Evolutionary conservation across 2,888 invertebrate genomes (phyloP).

Genomic region (Nineta flava): DNA sequence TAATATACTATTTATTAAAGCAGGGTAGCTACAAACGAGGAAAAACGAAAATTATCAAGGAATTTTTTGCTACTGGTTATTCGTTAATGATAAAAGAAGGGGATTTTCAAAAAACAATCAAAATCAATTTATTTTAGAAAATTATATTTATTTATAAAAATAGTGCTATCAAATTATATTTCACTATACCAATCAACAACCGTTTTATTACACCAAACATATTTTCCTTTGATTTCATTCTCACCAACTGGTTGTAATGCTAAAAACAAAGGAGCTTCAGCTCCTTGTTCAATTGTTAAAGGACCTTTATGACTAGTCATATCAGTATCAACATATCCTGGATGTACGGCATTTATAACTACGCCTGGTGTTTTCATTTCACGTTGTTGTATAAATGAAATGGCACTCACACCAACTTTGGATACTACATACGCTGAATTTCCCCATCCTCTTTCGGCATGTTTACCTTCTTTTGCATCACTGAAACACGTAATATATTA

Average conservation of each 20-base stretch:
- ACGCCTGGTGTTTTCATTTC: constrained; percentile 36
- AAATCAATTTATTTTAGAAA: too few relatives aligned
- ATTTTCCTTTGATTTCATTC: constrained; percentile 40
- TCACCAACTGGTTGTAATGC: constrained; percentile 39
- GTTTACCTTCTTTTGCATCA: constrained; percentile 8
- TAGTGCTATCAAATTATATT: not conserved
- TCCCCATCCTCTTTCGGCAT: constrained; percentile 39
- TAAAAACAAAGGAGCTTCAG: constrained; percentile 41
- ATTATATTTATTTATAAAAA: too few relatives aligned
- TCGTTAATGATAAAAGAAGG: too few relatives aligned
- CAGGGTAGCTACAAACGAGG: too few relatives aligned
- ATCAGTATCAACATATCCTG: constrained; percentile 65
- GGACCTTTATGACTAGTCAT: constrained; percentile 53
- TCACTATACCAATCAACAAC: constrained; percentile 38
- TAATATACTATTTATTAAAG: too few relatives aligned
- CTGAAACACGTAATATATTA: too few relatives aligned
- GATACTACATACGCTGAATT: constrained; percentile 50
- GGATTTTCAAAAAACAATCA: too few relatives aligned
- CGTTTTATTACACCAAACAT: constrained; percentile 41
- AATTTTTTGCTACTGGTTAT: too few relatives aligned
- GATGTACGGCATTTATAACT: constrained; percentile 53
- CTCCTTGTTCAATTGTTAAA: constrained; percentile 39
- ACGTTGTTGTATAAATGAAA: constrained; percentile 50
- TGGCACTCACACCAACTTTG: constrained; percentile 55
- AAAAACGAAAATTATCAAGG: too few relatives aligned